Evolutionary conservation across 2,888 invertebrate species (phyloP).

Genomic region (Sphinx pinastri): DNA sequence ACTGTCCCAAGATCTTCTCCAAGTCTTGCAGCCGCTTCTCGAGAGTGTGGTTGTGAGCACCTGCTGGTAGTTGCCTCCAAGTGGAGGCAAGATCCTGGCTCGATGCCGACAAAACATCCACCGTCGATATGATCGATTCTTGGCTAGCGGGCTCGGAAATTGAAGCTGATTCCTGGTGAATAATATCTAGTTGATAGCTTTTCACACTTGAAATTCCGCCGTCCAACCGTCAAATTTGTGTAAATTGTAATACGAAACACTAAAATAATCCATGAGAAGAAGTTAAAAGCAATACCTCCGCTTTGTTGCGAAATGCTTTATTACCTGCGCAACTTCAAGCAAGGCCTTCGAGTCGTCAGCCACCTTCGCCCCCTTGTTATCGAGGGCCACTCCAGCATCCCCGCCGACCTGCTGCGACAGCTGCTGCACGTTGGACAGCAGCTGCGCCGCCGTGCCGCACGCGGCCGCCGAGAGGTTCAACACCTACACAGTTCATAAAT

Average conservation of each 20-base stretch:
- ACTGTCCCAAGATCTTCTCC: slow-evolving; percentile 14
- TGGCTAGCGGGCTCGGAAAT: slow-evolving; percentile 21
- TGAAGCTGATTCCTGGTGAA: not conserved
- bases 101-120: slow-evolving; percentile 1
- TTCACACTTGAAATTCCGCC: no score
- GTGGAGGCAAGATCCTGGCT: slow-evolving; percentile 15
- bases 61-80: slow-evolving; percentile 18
- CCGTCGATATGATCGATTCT: slow-evolving; percentile 18
- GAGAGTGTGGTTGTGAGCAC: not conserved
- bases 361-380: slow-evolving; percentile 35
- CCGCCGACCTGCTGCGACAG: slow-evolving; percentile 35
- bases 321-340: slow-evolving; percentile 47
- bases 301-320: not conserved
- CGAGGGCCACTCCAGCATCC: slow-evolving; percentile 32
- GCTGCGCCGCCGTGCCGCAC: slow-evolving; percentile 35
- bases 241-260: no score
- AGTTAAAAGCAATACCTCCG: no score
- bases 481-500: slow-evolving; percentile 23
- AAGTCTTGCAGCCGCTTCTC: slow-evolving; percentile 9
- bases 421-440: slow-evolving; percentile 43
- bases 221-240: no score
- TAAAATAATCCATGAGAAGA: no score
- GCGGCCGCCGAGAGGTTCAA: slow-evolving; percentile 21
- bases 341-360: slow-evolving; percentile 45
- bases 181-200: not conserved